Evolutionary conservation across 2,797 vertebrate species (phyloP), one percentile per base, ranked within the genome.

Genomic region (Eulemur coronatus): DNA sequence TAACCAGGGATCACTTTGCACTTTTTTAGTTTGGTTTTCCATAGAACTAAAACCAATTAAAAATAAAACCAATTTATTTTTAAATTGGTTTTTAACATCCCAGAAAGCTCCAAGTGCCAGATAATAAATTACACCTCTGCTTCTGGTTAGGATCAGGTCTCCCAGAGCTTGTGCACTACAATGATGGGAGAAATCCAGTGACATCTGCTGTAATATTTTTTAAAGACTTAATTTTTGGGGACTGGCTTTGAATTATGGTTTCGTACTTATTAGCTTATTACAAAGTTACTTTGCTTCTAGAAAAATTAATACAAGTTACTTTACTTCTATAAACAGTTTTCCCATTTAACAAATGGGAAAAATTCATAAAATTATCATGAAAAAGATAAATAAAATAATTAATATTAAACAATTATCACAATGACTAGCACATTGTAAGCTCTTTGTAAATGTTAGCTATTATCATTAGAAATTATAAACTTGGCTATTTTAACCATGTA

Each of bases 401-500:
- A 72, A 72, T 43, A 48, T 93, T 93, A 75, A 91, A 35, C 3
- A 86, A 14, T 82, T 46, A 84, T 86, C 38, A 75, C 33, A 41
- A 6, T 67, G 35, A 65, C 41, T 17, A 72, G 35, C 12, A 41
- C 20, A 65, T 33, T 91, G 46, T 73, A 92, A 89, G 7, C 5
- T 55, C 12, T 95, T 94, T 92, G 46, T 95, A 93, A 92, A 90
- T 76, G n/a, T 73, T 85, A 88, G 26, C 41, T 94, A 70, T 84
- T 88, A 82, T 61, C 85, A 48, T 48, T 76, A 88, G 20, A 92
- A 88, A 38, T 84, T 88, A 85, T 30, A 72, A 82, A 85, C 52
- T 28, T 57, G 35, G 78, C 28, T 89, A 28, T 78, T 93, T 94
- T 87, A 91, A 67, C 15, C 55, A 55, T 17, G 7, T 57, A 87